A percentile compares a stretch with the other conserved stretches of the same genome.
Conservation (phyloP, 1,140 invertebrate genomes). For the Callitettix versicolor region DNA sequence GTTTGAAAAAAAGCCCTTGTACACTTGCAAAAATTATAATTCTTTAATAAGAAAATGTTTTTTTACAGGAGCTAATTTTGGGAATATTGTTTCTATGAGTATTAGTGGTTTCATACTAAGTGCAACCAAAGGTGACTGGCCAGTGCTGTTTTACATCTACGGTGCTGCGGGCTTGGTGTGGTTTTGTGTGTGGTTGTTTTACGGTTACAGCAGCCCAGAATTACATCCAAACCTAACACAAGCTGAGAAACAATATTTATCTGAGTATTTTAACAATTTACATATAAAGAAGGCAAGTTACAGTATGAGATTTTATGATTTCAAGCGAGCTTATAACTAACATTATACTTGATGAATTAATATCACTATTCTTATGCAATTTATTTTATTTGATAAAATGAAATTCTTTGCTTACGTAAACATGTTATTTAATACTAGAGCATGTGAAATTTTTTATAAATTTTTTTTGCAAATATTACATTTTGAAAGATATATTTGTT, state of each 20-base stretch:
- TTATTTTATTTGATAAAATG: not conserved
- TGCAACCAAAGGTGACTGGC: conserved; percentile 35
- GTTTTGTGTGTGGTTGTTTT: conserved; percentile 40
- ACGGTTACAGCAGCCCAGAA: conserved; percentile 63
- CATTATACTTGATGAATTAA: not conserved
- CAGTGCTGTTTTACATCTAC: conserved; percentile 41
- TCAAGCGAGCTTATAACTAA: not conserved
- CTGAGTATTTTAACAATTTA: conserved; percentile 10
- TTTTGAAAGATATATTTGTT: too few species aligned
- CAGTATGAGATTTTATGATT: not conserved
- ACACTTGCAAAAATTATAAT: not conserved
- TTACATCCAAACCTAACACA: conserved; percentile 58
- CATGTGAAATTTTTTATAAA: not conserved
- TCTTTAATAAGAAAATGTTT: not conserved
- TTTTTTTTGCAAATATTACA: too few species aligned
- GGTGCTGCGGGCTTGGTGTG: conserved; percentile 37
- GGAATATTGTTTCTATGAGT: conserved; percentile 38
- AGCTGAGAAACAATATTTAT: conserved; percentile 51
- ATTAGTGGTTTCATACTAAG: conserved; percentile 35
- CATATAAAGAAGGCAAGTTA: conserved; percentile 6
- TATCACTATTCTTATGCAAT: not conserved
- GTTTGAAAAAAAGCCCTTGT: not conserved
- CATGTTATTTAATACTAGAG: not conserved
- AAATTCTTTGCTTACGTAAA: not conserved
- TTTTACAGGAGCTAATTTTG: conserved; percentile 31